Evolutionary conservation across 1,140 invertebrate genomes (phyloP).

Genomic region (Papilio xuthus): DNA sequence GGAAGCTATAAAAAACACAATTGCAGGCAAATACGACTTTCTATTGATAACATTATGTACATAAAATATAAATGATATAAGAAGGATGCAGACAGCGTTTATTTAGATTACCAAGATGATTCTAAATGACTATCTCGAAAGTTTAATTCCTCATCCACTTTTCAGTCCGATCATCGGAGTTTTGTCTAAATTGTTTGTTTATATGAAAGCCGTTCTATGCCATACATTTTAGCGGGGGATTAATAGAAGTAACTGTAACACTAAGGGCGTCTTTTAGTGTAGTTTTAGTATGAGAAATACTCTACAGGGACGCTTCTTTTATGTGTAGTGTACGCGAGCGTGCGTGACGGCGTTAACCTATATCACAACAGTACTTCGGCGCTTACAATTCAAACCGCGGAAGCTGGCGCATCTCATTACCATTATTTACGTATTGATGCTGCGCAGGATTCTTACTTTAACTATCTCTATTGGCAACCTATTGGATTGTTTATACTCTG

Average conservation of each 20-base stretch:
- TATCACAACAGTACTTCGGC: slow-evolving; percentile 49
- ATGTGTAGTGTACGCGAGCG: slow-evolving; percentile 40
- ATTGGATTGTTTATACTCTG: slow-evolving; percentile 9
- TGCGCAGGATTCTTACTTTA: slow-evolving; percentile 34
- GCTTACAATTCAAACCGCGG: slow-evolving; percentile 61
- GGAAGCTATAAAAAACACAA: slow-evolving; percentile 8
- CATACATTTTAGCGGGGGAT: too few relatives aligned
- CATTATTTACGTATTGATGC: slow-evolving; percentile 52
- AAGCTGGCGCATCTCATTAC: slow-evolving; percentile 55
- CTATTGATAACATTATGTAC: slow-evolving; percentile 14
- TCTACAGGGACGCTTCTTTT: neutral
- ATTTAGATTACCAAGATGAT: neutral
- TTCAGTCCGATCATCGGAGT: too few relatives aligned
- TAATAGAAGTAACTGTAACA: neutral
- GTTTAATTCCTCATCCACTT: too few relatives aligned
- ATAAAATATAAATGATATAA: slow-evolving; percentile 30
- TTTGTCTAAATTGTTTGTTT: too few relatives aligned
- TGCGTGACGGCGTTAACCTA: slow-evolving; percentile 68
- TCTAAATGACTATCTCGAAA: too few relatives aligned
- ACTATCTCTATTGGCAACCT: slow-evolving; percentile 18
- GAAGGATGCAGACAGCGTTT: neutral
- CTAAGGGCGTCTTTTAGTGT: neutral
- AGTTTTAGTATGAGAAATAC: neutral
- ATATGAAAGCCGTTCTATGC: too few relatives aligned
- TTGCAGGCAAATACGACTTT: neutral